phyloP scores from a whole-genome alignment of 2,888 invertebrate species.

The Pristionchus mayeri region DNA sequence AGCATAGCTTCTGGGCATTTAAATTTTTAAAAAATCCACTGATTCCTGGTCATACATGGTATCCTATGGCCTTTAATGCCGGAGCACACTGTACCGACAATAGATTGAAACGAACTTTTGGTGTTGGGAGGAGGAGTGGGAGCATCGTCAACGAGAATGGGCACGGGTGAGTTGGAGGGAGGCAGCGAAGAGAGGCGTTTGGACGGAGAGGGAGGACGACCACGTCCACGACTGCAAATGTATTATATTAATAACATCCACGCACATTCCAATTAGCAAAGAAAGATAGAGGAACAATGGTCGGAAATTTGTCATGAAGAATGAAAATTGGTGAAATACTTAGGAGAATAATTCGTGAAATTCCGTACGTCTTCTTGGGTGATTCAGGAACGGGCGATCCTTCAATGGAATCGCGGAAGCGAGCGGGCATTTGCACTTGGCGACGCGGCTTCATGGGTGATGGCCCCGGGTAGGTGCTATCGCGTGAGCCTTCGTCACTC shows the following conservation, averaged over 20 bases:
- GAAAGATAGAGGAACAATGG: no score
- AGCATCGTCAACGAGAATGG: constrained; percentile 34
- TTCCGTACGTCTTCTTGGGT: constrained; percentile 38
- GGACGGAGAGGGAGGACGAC: constrained; percentile 38
- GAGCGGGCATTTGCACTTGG: constrained; percentile 43
- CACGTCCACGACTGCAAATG: constrained; percentile 37
- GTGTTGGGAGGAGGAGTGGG: constrained; percentile 7
- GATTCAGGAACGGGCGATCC: neutral
- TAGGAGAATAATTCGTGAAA: no score
- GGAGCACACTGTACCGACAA: no score
- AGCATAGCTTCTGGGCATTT: no score
- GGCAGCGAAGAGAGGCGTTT: constrained; percentile 17
- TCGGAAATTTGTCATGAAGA: no score
- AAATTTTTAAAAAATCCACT: no score
- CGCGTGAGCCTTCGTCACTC: constrained; percentile 46
- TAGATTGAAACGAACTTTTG: neutral
- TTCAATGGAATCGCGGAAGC: constrained; percentile 16
- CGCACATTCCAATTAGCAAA: no score
- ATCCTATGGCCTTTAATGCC: no score
- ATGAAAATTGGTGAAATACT: no score
- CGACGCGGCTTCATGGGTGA: constrained; percentile 36
- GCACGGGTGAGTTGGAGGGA: constrained; percentile 33
- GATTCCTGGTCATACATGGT: no score
- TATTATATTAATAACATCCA: neutral
- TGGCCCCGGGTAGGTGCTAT: neutral